Evolutionary conservation across 2,113 vertebrate species (phyloP).

Genomic region (Microcebus jonahi): DNA sequence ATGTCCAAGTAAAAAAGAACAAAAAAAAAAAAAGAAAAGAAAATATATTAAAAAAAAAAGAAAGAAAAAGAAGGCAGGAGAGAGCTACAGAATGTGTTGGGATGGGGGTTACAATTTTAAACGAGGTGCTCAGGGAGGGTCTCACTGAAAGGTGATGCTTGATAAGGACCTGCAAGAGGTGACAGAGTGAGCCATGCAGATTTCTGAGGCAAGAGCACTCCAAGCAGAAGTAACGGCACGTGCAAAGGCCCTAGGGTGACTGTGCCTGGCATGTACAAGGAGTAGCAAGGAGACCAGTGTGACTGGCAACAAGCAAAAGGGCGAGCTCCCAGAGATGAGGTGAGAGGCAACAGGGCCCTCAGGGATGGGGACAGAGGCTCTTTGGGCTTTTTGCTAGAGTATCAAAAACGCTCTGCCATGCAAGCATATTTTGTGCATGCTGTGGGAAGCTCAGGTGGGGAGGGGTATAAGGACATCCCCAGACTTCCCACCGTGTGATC

Average conservation of each 20-base stretch:
- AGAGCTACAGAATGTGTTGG: background rate
- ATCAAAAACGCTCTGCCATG: background rate
- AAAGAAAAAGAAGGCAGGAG: background rate
- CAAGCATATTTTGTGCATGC: background rate
- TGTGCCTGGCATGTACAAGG: background rate
- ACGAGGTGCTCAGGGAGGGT: background rate
- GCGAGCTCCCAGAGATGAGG: background rate
- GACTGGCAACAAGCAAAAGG: background rate
- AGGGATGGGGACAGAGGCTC: background rate
- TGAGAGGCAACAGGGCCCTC: accelerated
- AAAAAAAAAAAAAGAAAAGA: no score
- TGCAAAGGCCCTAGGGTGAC: background rate
- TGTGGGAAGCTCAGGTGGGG: background rate
- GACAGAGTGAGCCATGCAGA: background rate
- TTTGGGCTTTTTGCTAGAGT: background rate
- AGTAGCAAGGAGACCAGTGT: background rate
- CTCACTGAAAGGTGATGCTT: background rate
- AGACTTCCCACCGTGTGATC: background rate
- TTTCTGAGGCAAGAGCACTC: background rate
- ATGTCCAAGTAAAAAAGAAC: no score
- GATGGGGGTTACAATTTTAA: background rate
- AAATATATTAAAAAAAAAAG: no score
- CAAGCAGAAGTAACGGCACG: background rate
- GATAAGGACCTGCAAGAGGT: background rate
- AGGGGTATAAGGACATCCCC: background rate